Conservation (phyloP, 1,140 invertebrate genomes). For the Procambarus clarkii region DNA sequence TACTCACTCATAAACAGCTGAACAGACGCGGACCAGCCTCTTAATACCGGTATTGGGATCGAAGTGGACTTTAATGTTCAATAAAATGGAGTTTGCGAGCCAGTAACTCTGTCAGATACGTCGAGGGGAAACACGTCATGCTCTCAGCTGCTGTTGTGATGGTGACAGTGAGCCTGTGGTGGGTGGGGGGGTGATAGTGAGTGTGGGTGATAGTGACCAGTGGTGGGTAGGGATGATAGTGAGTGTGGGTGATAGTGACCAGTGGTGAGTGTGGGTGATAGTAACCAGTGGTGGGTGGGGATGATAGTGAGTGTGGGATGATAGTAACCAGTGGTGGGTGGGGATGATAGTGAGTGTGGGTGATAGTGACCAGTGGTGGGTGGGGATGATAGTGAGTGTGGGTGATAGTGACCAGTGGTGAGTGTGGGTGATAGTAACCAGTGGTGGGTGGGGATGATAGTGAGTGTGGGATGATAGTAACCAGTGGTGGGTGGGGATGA, state of each 20-base stretch:
- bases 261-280: too few species aligned
- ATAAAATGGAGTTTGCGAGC: background rate
- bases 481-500: too few species aligned
- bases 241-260: background rate
- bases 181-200: background rate
- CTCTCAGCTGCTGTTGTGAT: background rate
- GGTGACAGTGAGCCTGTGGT: too few species aligned
- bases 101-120: background rate
- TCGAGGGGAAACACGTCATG: background rate
- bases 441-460: background rate
- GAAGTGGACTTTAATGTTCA: background rate
- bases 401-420: too few species aligned
- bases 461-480: background rate
- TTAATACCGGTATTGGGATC: background rate
- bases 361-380: too few species aligned
- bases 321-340: too few species aligned
- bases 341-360: too few species aligned
- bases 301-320: background rate
- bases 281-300: too few species aligned
- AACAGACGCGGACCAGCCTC: background rate
- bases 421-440: too few species aligned
- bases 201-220: background rate
- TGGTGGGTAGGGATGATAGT: background rate
- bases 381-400: background rate
- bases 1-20: background rate